Evolutionary conservation across 2,113 vertebrate genomes (phyloP).

Genomic region (Lagopus muta): DNA sequence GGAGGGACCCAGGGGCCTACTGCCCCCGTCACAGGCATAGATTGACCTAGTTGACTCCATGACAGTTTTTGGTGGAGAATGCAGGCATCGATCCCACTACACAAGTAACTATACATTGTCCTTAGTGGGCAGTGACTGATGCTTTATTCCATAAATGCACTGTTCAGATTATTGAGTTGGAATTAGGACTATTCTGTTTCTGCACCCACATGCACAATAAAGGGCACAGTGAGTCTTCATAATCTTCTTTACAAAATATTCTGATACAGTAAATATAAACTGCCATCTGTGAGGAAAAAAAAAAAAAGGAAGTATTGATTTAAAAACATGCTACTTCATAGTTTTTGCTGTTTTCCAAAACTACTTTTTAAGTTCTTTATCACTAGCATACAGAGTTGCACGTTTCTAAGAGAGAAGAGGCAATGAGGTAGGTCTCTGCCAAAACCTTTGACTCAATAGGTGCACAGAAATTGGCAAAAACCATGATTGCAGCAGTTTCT

Average conservation of each 20-base stretch:
- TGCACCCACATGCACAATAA: neutral
- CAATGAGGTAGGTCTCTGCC: neutral
- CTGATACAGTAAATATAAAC: neutral
- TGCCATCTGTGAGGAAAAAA: too few species aligned
- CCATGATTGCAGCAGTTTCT: neutral
- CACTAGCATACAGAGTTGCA: neutral
- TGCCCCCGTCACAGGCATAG: too few species aligned
- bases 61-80: slow-evolving; percentile 69
- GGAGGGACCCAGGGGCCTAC: too few species aligned
- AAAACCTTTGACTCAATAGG: neutral
- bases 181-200: neutral
- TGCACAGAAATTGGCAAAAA: neutral
- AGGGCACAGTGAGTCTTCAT: neutral
- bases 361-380: neutral
- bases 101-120: neutral
- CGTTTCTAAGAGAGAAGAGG: neutral
- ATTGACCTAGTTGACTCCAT: too few species aligned
- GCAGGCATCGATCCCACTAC: slow-evolving; percentile 84
- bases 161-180: neutral
- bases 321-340: neutral
- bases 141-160: neutral
- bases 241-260: neutral
- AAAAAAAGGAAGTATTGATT: neutral
- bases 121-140: neutral
- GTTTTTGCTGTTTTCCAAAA: neutral